Evolutionary conservation across 2,888 invertebrate species (phyloP), one percentile per base, ranked within the genome.

Genomic region (Acanthosepion esculentum): DNA sequence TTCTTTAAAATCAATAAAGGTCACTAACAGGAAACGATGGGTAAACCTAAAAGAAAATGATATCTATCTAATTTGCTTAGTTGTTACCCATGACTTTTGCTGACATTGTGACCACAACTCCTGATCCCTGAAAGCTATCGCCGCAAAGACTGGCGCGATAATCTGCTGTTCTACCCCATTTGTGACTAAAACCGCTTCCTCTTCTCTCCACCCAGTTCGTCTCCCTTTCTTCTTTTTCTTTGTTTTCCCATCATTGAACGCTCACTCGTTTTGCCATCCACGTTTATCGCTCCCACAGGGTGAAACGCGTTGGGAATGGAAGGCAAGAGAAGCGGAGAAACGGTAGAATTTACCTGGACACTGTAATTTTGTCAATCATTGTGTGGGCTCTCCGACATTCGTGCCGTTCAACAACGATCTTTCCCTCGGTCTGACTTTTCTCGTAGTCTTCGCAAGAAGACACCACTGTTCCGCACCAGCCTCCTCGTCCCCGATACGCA

Each of bases 291-390:
- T 33, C 78, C 78, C n/a, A 78, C 78, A n/a, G 59, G 78, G 78
- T n/a, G 33, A 78, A 78, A n/a, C n/a, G 78, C n/a, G 33, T 33
- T 12, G 12, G 33, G 33, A 78, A 78, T 78, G 10, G n/a, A 15
- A 15, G 78, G 78, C n/a, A 78, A 12, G n/a, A n/a, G n/a, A n/a
- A n/a, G 78, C 78, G n/a, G 12, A 23, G 59, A 59, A 59, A 23
- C 59, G 78, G 33, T 18, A 78, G 4, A 15, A n/a, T 78, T 78
- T 78, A 78, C n/a, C 78, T 78, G 78, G 78, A 78, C 78, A n/a
- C 78, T 78, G 78, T 78, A 78, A 78, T 78, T 78, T 78, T 78
- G 78, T 78, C 78, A 78, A 78, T 78, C 33, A 78, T 78, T 78
- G 78, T 12, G 78, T 33, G 10, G 78, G n/a, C n/a, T 33, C 78